A percentile compares a stretch with the other conserved stretches of the same genome.
Conservation (phyloP, 2,888 invertebrate species). For the Ceraclea dissimilis region DNA sequence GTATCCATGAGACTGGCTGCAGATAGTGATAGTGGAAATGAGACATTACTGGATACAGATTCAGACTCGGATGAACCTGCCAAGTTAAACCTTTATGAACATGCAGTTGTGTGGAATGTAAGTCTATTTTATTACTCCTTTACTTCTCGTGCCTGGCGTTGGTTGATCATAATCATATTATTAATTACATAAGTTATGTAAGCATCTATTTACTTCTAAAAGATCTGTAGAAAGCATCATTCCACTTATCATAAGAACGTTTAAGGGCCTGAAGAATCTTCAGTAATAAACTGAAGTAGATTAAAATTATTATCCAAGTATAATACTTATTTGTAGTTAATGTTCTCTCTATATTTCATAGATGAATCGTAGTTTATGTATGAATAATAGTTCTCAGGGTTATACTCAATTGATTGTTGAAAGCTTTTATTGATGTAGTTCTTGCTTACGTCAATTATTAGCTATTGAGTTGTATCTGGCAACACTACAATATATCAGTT, state of each 20-base stretch:
- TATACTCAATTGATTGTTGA: background rate
- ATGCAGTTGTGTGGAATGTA: conserved; percentile 68
- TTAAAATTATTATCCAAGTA: too few relatives aligned
- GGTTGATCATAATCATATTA: background rate
- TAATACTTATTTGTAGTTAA: too few relatives aligned
- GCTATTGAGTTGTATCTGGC: background rate
- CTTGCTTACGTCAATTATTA: background rate
- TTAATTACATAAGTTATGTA: too few relatives aligned
- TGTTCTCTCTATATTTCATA: too few relatives aligned
- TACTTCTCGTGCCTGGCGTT: too few relatives aligned
- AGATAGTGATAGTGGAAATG: conserved; percentile 48
- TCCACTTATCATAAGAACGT: too few relatives aligned
- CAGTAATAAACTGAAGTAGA: too few relatives aligned
- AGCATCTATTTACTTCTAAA: too few relatives aligned
- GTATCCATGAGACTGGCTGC: conserved; percentile 29
- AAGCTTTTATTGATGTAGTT: background rate
- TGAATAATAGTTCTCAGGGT: background rate
- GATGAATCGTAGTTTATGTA: too few relatives aligned
- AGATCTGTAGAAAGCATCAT: too few relatives aligned
- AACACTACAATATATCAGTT: background rate
- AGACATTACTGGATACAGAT: conserved; percentile 54
- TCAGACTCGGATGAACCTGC: conserved; percentile 60
- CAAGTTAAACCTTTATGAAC: conserved; percentile 53
- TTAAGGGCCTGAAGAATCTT: too few relatives aligned
- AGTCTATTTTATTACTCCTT: conserved; percentile 46